phyloP scores from a whole-genome alignment of 2,797 vertebrate genomes.

The Eulemur coronatus region DNA sequence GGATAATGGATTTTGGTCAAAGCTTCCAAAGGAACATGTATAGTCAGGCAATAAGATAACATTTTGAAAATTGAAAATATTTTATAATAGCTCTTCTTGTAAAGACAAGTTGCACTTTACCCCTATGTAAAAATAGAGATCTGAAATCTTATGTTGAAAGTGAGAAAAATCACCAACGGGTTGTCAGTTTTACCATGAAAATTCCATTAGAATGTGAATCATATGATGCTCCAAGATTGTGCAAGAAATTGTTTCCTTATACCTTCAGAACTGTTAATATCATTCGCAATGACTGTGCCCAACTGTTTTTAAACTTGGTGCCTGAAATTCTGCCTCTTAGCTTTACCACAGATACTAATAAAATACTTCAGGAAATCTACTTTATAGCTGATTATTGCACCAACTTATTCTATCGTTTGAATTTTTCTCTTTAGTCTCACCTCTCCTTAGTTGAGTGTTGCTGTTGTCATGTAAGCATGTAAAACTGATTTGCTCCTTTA shows the following conservation, averaged over 20 bases:
- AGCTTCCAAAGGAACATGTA: neutral
- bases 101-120: neutral
- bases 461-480: neutral
- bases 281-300: neutral
- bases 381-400: neutral
- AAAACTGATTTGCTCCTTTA: constrained; percentile 23
- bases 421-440: neutral
- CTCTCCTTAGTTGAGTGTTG: neutral
- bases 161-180: neutral
- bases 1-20: neutral
- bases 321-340: neutral
- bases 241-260: neutral
- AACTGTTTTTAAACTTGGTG: neutral
- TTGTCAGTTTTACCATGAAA: neutral
- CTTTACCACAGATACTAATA: neutral
- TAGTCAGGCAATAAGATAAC: neutral
- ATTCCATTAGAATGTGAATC: neutral
- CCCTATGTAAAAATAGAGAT: neutral
- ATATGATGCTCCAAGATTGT: neutral
- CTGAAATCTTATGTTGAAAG: neutral
- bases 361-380: neutral
- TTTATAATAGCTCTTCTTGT: neutral
- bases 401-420: neutral
- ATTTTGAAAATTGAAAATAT: neutral
- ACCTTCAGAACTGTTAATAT: neutral